Evolutionary conservation across 2,797 vertebrate genomes (phyloP).

Genomic region (Lithobates pipiens): DNA sequence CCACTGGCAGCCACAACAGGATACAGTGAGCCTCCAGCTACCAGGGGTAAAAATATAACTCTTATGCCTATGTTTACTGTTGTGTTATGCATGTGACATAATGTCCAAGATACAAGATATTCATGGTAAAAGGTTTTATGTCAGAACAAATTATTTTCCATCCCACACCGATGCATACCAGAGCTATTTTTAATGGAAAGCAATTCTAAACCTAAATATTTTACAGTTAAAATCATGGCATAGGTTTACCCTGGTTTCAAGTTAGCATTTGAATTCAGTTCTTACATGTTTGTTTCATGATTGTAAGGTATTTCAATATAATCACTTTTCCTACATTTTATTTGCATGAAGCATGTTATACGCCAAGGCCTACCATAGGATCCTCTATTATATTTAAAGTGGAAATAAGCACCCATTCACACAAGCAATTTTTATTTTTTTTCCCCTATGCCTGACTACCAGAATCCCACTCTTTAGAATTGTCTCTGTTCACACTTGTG

Average conservation of each 20-base stretch:
- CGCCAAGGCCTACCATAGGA: too few relatives aligned
- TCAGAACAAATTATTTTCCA: not conserved
- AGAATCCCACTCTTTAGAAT: too few relatives aligned
- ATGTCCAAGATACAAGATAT: not conserved
- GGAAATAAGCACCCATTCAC: too few relatives aligned
- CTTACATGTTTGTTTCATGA: not conserved
- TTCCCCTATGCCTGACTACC: too few relatives aligned
- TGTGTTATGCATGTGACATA: not conserved
- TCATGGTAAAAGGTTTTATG: too few relatives aligned
- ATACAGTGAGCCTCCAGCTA: constrained; percentile 70
- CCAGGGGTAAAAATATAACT: constrained; percentile 73
- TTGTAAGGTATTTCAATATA: not conserved
- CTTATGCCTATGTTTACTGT: constrained; percentile 12
- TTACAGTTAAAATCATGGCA: not conserved
- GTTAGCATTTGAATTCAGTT: not conserved
- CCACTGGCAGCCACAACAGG: constrained; percentile 70
- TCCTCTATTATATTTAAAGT: too few relatives aligned
- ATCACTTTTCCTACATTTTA: not conserved
- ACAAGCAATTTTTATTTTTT: too few relatives aligned
- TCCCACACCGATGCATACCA: not conserved
- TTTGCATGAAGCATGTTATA: not conserved
- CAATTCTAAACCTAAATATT: not conserved
- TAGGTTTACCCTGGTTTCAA: not conserved
- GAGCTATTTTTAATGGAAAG: not conserved
- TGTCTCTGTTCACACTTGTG: too few relatives aligned